Evolutionary conservation across 64 coral and sea anemone genomes (phyloP).

Genomic region (Orbicella faveolata): DNA sequence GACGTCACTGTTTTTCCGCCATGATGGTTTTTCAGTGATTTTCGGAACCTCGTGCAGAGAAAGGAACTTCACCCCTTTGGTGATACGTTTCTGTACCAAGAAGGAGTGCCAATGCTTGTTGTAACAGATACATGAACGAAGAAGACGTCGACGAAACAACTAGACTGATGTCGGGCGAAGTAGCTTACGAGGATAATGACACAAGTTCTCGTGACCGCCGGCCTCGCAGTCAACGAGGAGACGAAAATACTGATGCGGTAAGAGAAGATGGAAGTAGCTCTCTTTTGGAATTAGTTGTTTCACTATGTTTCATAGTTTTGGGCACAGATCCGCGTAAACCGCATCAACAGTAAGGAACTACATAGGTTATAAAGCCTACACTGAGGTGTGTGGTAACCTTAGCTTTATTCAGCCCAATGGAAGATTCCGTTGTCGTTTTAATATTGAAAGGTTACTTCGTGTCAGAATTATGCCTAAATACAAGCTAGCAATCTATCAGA

Average conservation of each 20-base stretch:
- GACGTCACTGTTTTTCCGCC: conserved; percentile 84
- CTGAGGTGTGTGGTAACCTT: too few relatives aligned
- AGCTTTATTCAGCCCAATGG: not conserved
- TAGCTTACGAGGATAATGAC: not conserved
- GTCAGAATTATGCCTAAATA: not conserved
- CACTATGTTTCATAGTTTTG: too few relatives aligned
- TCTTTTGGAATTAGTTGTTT: not conserved
- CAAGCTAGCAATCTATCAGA: too few relatives aligned
- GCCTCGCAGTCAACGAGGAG: not conserved
- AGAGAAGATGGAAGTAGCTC: not conserved
- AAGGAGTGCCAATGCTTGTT: not conserved
- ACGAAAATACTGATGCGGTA: conserved; percentile 43
- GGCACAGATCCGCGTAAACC: too few relatives aligned
- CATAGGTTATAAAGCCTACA: too few relatives aligned
- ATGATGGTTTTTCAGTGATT: conserved; percentile 41
- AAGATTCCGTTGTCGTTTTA: too few relatives aligned
- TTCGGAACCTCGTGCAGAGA: not conserved
- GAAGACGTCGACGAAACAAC: conserved; percentile 79
- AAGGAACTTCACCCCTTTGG: not conserved
- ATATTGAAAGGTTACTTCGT: not conserved
- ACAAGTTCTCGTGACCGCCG: conserved; percentile 6
- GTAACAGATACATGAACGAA: conserved; percentile 70
- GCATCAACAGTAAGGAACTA: too few relatives aligned
- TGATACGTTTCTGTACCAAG: not conserved
- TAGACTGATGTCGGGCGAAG: conserved; percentile 84